Base-by-base conservation (phyloP, 1,140 invertebrate species). In the Brachionus calyciflorus region DNA sequence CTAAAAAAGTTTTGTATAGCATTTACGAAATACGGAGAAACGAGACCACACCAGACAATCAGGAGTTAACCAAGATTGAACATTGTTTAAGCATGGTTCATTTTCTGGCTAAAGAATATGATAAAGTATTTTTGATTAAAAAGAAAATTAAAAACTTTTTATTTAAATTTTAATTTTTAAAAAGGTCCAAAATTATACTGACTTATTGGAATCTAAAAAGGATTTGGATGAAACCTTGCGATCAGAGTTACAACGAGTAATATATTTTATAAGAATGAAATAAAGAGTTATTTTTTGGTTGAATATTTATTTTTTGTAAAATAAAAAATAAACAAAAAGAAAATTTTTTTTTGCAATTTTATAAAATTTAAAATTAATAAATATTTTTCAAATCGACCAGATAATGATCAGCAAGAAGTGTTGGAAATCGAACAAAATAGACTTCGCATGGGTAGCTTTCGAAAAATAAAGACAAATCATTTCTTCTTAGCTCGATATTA, bases 11-110 rank as follows among this genome's bases (percentile, higher is more conserved):
- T 37, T 49, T 76, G 21, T 57, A 76, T 33, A 51, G 46, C 40
- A 73, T 73, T 21, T 73, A 73, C 51, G 69, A 73, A 73, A 55
- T 73, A n/a, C 44, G 69, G 33, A 14, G 55, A 57, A 46, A 41
- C 28, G 73, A 76, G 17, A 60, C 19, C 1, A 19, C 19, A 1
- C 49, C 10, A 24, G 49, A 41, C 19, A 28, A 19, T 17, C 9
- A 17, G 40, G 73, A 76, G 24, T 26, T 76, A 19, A 60, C 28
- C 3, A 76, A 76, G 48, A 76, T 76, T 37, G 33, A 76, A 19
- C 73, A 76, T 57, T 55, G 73, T 48, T 48, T 76, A 28, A 53
- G 49, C 21, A 76, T 76, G 33, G 30, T 76, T 2, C 49, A 76
- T 30, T 76, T 76, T 76, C 41, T 76, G 9, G 30, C 49, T 10